Evolutionary conservation across 2,797 vertebrate species (phyloP).

Genomic region (Erethizon dorsatum): DNA sequence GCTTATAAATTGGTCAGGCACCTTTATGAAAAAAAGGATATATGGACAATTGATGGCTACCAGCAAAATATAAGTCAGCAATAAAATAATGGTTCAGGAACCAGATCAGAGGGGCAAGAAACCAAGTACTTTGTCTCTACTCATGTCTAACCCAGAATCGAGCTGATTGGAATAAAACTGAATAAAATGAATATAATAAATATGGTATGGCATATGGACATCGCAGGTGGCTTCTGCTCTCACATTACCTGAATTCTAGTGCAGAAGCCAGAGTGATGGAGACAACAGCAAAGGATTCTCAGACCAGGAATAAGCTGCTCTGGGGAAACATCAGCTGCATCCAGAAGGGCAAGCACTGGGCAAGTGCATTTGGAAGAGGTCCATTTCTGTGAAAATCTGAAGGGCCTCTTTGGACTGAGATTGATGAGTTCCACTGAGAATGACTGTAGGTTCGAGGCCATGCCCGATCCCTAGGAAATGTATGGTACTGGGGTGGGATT

Average conservation of each 20-base stretch:
- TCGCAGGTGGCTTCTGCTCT: background rate
- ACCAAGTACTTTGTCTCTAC: background rate
- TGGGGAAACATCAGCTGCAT: background rate
- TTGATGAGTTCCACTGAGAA: background rate
- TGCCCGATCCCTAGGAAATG: background rate
- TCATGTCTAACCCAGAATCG: background rate
- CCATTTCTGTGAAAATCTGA: constrained; percentile 11
- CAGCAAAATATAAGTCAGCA: background rate
- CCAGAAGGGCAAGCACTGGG: rapidly evolving
- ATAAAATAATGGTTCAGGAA: background rate
- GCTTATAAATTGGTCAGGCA: background rate
- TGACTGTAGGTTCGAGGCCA: background rate
- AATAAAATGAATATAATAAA: background rate
- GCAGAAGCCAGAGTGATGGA: background rate
- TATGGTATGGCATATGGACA: background rate
- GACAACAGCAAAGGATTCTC: background rate
- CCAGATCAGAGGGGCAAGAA: background rate
- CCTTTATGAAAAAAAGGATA: background rate
- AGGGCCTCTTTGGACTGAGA: background rate
- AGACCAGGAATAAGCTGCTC: background rate
- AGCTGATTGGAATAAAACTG: background rate
- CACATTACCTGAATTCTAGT: background rate
- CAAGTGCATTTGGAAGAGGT: background rate
- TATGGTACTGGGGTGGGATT: background rate
- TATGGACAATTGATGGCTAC: background rate